Evolutionary conservation across 2,888 invertebrate genomes (phyloP).

Genomic region (Tinea semifulvella): DNA sequence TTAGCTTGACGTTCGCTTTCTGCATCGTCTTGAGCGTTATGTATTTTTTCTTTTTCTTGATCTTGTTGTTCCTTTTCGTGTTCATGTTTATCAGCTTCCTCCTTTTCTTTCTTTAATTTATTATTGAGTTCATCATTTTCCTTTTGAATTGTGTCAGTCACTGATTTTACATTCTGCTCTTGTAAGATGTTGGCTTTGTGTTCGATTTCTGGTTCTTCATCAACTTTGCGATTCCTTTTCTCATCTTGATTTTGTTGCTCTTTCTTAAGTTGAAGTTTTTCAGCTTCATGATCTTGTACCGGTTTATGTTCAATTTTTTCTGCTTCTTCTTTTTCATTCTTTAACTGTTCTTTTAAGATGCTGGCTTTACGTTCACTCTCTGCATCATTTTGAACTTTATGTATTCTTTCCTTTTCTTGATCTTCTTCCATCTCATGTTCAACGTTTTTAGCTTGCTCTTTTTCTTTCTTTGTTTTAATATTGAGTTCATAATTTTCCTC

Average conservation of each 20-base stretch:
- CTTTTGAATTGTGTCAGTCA: slow-evolving; percentile 12
- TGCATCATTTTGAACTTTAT: no score
- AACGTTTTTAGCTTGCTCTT: slow-evolving; percentile 15
- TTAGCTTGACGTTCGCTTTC: no score
- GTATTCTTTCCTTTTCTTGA: no score
- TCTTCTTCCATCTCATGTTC: slow-evolving; percentile 20
- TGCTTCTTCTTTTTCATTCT: no score
- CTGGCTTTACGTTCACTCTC: no score
- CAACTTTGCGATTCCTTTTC: slow-evolving; percentile 19
- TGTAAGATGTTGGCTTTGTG: no score
- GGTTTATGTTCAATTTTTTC: slow-evolving; percentile 21
- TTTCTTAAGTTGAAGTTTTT: slow-evolving; percentile 21
- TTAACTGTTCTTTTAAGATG: no score
- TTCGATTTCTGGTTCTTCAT: no score
- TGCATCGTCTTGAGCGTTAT: no score
- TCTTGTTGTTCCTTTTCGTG: slow-evolving; percentile 21
- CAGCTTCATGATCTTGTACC: slow-evolving; percentile 12
- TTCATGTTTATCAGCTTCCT: slow-evolving; percentile 18
- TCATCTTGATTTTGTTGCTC: slow-evolving; percentile 20
- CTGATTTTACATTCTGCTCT: no score
- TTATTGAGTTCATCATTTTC: not conserved
- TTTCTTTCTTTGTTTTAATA: slow-evolving; percentile 10
- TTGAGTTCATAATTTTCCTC: not conserved
- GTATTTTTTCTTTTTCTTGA: no score
- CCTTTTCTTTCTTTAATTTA: slow-evolving; percentile 17